Conservation (phyloP, 1,140 invertebrate genomes). For the Scaptomyza pallida region DNA sequence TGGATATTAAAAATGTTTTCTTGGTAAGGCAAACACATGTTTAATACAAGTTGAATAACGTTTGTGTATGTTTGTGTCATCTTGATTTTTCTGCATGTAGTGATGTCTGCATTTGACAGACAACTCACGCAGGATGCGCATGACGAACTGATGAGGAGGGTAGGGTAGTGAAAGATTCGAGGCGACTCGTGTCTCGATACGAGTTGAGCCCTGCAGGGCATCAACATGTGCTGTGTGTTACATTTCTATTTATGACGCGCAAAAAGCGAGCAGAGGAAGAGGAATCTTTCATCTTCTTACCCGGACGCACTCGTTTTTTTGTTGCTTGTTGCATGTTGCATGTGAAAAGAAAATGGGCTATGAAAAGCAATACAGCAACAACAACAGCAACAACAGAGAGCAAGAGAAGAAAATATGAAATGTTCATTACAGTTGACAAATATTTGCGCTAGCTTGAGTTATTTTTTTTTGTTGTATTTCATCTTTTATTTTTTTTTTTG, state of each 20-base stretch:
- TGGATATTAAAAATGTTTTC: too few relatives aligned
- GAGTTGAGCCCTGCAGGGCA: slow-evolving; percentile 60
- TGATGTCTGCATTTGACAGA: slow-evolving; percentile 48
- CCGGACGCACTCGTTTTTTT: slow-evolving; percentile 56
- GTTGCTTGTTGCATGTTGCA: slow-evolving; percentile 18
- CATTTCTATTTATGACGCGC: slow-evolving; percentile 70
- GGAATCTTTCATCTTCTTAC: slow-evolving; percentile 30
- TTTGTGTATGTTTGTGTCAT: too few relatives aligned
- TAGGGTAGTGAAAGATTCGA: not conserved
- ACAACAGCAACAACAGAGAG: slow-evolving; percentile 2
- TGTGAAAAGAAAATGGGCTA: slow-evolving; percentile 73
- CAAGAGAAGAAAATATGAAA: slow-evolving; percentile 72
- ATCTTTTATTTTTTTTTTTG: too few relatives aligned
- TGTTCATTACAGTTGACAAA: slow-evolving; percentile 83
- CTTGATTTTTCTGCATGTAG: slow-evolving; percentile 16
- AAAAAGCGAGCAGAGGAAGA: not conserved
- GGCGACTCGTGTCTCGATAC: not conserved
- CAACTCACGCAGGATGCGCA: slow-evolving; percentile 34
- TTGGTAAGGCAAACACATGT: too few relatives aligned
- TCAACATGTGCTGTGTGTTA: slow-evolving; percentile 75
- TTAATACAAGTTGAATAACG: too few relatives aligned
- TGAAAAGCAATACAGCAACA: slow-evolving; percentile 52
- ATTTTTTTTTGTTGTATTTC: slow-evolving; percentile 59
- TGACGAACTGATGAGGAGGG: not conserved
- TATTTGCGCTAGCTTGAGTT: slow-evolving; percentile 70